Evolutionary conservation across 2,888 invertebrate genomes (phyloP).

Genomic region (Lycocerus yunnanus): DNA sequence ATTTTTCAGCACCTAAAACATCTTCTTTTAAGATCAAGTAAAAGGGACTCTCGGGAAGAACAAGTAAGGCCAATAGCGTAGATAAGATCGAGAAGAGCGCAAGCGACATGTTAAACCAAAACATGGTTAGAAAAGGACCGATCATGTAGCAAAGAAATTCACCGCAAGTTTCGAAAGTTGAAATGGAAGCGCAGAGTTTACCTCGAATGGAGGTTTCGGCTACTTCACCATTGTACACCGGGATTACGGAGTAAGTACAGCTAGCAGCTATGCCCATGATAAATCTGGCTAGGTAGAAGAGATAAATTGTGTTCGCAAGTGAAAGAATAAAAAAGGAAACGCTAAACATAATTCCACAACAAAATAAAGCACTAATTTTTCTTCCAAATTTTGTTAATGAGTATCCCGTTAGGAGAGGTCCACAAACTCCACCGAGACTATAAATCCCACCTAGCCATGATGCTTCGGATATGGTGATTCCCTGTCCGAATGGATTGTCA

Average conservation of each 20-base stretch:
- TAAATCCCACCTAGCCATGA: not conserved
- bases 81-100: slow-evolving; percentile 66
- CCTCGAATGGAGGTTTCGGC: slow-evolving; percentile 80
- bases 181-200: slow-evolving; percentile 79
- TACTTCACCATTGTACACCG: slow-evolving; percentile 88
- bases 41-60: slow-evolving; percentile 85
- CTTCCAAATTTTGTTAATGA: not conserved
- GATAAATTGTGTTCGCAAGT: slow-evolving; percentile 34
- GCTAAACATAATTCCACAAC: not conserved
- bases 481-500: not conserved
- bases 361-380: not conserved
- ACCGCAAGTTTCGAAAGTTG: slow-evolving; percentile 72
- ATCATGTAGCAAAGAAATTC: slow-evolving; percentile 70
- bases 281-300: slow-evolving; percentile 53
- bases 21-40: slow-evolving; percentile 65
- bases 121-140: slow-evolving; percentile 74
- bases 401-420: not conserved
- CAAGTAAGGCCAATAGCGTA: slow-evolving; percentile 63
- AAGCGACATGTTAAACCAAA: slow-evolving; percentile 67
- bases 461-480: not conserved
- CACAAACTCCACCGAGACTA: not conserved
- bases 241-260: slow-evolving; percentile 72
- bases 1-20: slow-evolving; percentile 58
- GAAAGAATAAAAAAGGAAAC: not conserved
- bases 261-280: slow-evolving; percentile 68